Base-by-base conservation (phyloP, 2,888 invertebrate genomes). In the Agelastica alni region DNA sequence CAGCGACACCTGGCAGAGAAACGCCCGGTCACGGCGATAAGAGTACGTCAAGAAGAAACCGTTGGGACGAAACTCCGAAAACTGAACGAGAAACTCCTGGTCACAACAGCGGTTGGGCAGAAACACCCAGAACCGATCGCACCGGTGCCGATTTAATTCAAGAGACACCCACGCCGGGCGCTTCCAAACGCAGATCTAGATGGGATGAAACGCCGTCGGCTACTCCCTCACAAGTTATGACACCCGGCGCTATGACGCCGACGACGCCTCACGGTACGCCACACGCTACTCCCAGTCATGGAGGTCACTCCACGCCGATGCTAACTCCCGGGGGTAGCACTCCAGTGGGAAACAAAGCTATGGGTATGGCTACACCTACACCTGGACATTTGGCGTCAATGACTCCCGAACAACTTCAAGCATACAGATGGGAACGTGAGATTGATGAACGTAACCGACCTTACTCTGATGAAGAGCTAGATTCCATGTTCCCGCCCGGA, bases 51-150 rank as follows among this genome's bases (percentile, higher is more conserved):
- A 80, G 98, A 7, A 84, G 97, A 39, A 99, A 99, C 80, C 87
- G 99, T 55, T 99, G 99, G 99, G 99, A 99, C 77, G 99, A 99
- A 78, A 99, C 99, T 0, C 99, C 99, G 1, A 95, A 95, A 80
- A 96, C 96, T 2, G 96, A 96, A 74, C 83, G 96, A 74, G 96
- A 96, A 80, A 97, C 97, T 0, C 96, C 97, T 0, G 96, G 95
- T 0, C 94, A 97, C 75, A 73, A 73, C 0, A 93, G 95, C 72
- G 98, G 98, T 1, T 99, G 99, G 99, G 98, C 98, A 10, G 99
- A 99, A 79, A 99, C 99, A 0, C 99, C 99, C 0, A 88, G 95
- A 58, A 94, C 96, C 0, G 96, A 97, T 75, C 85, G 97, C 49
- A 87, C 88, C 81, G 54, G 70, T 3, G 70, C 75, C 2, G 77